Conservation (phyloP, 2,888 invertebrate genomes). For the Mythimna albipuncta region DNA sequence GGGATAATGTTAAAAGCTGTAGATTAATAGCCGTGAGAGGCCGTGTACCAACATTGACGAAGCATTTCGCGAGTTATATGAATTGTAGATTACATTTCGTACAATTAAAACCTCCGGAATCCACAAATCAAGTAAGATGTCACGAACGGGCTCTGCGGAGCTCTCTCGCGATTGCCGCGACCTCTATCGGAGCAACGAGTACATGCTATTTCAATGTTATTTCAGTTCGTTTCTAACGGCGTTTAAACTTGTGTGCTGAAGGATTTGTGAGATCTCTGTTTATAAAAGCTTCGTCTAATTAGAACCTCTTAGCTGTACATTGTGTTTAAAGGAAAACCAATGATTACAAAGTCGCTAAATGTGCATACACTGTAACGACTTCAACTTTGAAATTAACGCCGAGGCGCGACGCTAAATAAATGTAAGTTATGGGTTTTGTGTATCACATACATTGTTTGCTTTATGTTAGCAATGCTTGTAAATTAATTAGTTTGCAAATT, state of each 20-base stretch:
- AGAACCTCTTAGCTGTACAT: neutral
- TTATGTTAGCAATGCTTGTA: conserved; percentile 8
- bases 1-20: conserved; percentile 37
- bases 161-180: conserved; percentile 37
- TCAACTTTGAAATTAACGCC: conserved; percentile 22
- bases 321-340: neutral
- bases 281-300: conserved; percentile 17
- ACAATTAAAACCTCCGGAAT: conserved; percentile 72
- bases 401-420: conserved; percentile 19
- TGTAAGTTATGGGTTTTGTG: conserved; percentile 15
- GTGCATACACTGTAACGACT: conserved; percentile 15
- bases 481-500: conserved; percentile 7
- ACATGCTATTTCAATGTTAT: conserved; percentile 41
- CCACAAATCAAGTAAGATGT: conserved; percentile 74
- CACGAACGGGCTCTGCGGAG: conserved; percentile 69
- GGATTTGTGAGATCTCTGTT: conserved; percentile 21
- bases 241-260: conserved; percentile 33
- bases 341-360: conserved; percentile 10
- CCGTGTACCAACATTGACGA: conserved; percentile 39
- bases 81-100: conserved; percentile 65
- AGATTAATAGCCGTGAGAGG: conserved; percentile 48
- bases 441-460: conserved; percentile 33
- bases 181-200: conserved; percentile 27
- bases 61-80: conserved; percentile 49
- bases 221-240: conserved; percentile 26